These are phyloP conservation scores for Brachyptera putata DNA, from an alignment of 2,888 invertebrate genomes.

Conservation along the genomic window DNA sequence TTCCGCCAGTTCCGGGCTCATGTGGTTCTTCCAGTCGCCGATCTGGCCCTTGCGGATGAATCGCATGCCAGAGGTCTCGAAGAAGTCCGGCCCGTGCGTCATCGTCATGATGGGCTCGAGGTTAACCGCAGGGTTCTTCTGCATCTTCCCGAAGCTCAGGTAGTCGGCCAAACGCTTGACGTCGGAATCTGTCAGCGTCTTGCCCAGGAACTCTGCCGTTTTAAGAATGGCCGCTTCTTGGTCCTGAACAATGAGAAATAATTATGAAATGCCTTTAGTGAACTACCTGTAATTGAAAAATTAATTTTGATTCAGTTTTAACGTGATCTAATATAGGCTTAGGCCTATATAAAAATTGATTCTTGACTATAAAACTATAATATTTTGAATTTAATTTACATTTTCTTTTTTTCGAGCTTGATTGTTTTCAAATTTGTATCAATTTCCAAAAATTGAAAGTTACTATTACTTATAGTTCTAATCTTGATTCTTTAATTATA, in stretches of 20 bases:
- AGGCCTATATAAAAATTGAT: no score
- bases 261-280: no score
- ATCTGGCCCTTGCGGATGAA: slow-evolving; percentile 72
- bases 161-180: slow-evolving; percentile 65
- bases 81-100: slow-evolving; percentile 48
- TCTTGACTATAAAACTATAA: no score
- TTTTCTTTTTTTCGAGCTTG: no score
- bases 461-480: no score
- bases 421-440: no score
- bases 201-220: slow-evolving; percentile 69
- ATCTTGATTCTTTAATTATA: no score
- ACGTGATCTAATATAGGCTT: no score
- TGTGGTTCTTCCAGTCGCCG: slow-evolving; percentile 76
- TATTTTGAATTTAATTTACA: no score
- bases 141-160: slow-evolving; percentile 78
- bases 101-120: slow-evolving; percentile 59
- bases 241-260: slow-evolving; percentile 49
- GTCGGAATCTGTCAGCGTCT: slow-evolving; percentile 61
- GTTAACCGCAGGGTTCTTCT: slow-evolving; percentile 73
- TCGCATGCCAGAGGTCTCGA: slow-evolving; percentile 51
- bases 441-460: no score
- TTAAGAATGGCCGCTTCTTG: slow-evolving; percentile 59
- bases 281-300: no score
- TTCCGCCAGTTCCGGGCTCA: slow-evolving; percentile 65
- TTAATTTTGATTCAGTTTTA: no score